Evolutionary conservation across 2,113 vertebrate genomes (phyloP), one percentile per base, ranked within the genome.

Genomic region (Lethenteron camtschaticum): DNA sequence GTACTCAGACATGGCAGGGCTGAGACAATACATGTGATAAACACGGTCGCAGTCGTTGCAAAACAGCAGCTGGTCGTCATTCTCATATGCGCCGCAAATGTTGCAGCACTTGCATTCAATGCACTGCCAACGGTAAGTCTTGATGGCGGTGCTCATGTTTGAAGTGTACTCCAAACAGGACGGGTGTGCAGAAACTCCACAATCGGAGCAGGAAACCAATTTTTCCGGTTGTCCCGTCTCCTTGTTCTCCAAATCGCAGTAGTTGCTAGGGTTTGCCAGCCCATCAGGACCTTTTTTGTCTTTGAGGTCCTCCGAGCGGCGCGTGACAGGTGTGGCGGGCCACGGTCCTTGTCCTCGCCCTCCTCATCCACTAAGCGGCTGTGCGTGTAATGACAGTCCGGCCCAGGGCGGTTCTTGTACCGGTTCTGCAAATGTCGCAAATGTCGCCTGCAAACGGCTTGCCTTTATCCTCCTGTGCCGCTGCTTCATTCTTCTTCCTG

Each of bases 171-270:
- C 16, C 16, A 18, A 18, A 18, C 16, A 18, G 16, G 16, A 18
- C 16, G 16, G 16, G 16, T 18, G 16, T 18, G 16, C 16, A 18
- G 16, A 18, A 18, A 18, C n/a, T 18, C 16, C 16, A 18, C 16
- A 18, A 18, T 18, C 16, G 16, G 16, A 18, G 2, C 16, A 18
- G 16, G 16, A 18, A 18, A 18, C 16, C 16, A 18, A 18, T 18
- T 18, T 18, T 18, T 96, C 90, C 0, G 91, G 86, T 13, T 94
- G 88, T 1, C 86, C 89, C 0, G 90, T 96, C 72, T 96, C 95
- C 81, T 90, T 94, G 77, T 96, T 96, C 78, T 87, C 85, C 76
- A 96, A 96, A 72, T 96, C 92, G 2, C 92, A 96, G 81, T 96
- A 96, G 69, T 96, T 96, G 78, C 95, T 96, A 72, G 90, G 92